phyloP scores from a whole-genome alignment of 2,888 invertebrate genomes.

The Tanytarsus gracilentus region DNA sequence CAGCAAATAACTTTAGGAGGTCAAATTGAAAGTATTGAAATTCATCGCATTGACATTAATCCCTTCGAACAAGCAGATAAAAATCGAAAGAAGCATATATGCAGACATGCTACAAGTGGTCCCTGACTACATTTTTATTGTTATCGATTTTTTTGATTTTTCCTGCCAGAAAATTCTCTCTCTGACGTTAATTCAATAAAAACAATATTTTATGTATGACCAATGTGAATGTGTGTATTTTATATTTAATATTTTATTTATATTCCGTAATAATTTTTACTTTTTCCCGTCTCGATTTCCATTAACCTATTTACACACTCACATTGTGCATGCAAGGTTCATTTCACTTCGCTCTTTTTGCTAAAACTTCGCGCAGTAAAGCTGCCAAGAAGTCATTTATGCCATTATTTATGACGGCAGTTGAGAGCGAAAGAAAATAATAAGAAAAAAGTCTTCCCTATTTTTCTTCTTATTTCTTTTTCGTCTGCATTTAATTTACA shows the following conservation, averaged over 20 bases:
- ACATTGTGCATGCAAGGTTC: neutral
- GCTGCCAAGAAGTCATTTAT: too few species aligned
- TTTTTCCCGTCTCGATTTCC: constrained; percentile 14
- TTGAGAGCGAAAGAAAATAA: too few species aligned
- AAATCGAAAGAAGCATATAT: constrained; percentile 20
- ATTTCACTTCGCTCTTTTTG: neutral
- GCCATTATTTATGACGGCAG: too few species aligned
- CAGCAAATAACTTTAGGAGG: too few species aligned
- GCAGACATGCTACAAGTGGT: constrained; percentile 28
- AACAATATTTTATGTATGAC: too few species aligned
- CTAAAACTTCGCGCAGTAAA: too few species aligned
- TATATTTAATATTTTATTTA: neutral
- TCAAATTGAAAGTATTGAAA: too few species aligned
- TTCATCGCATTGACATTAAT: constrained; percentile 12
- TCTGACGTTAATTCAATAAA: neutral
- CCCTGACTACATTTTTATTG: constrained; percentile 2
- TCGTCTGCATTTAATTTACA: too few species aligned
- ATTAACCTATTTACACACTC: constrained; percentile 8
- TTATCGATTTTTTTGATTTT: neutral
- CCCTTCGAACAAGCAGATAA: neutral
- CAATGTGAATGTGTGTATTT: neutral
- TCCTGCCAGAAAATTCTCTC: neutral
- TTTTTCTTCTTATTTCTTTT: too few species aligned
- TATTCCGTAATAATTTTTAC: neutral
- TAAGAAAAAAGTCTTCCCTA: too few species aligned